Evolutionary conservation across 2,113 vertebrate species (phyloP).

Genomic region (Sylvilagus bachmani): DNA sequence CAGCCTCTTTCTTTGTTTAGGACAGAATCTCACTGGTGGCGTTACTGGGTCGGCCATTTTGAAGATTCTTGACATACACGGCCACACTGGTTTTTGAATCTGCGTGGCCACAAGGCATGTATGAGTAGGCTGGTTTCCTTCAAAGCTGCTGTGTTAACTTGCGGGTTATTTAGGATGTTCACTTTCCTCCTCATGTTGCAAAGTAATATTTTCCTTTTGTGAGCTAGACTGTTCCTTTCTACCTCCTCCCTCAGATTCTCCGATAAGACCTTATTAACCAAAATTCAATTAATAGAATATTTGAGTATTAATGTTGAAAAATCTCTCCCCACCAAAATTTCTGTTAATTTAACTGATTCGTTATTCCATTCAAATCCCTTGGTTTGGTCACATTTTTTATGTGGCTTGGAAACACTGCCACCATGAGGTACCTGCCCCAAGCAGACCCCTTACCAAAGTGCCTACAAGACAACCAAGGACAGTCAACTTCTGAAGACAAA

Average conservation of each 20-base stretch:
- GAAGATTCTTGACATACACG: background rate
- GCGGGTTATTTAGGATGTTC: background rate
- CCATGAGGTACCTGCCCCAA: background rate
- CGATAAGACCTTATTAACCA: background rate
- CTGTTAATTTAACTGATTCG: background rate
- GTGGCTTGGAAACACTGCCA: background rate
- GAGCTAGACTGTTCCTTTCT: background rate
- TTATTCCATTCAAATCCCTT: background rate
- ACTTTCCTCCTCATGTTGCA: background rate
- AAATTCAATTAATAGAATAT: slow-evolving; percentile 28
- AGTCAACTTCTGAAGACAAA: background rate
- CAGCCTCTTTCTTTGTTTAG: background rate
- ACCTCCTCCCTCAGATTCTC: background rate
- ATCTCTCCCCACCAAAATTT: slow-evolving; percentile 2
- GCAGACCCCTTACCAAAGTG: background rate
- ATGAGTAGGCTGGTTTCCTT: background rate
- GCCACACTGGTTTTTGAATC: background rate
- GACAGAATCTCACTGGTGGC: background rate
- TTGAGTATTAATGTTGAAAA: slow-evolving; percentile 11
- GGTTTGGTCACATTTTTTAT: background rate
- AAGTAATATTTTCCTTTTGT: background rate
- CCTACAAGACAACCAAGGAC: background rate
- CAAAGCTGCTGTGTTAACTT: background rate
- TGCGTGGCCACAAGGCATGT: background rate
- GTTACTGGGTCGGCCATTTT: background rate